Evolutionary conservation across 2,888 invertebrate species (phyloP), one percentile per base, ranked within the genome.

Genomic region (Lasioglossum oenotherae): DNA sequence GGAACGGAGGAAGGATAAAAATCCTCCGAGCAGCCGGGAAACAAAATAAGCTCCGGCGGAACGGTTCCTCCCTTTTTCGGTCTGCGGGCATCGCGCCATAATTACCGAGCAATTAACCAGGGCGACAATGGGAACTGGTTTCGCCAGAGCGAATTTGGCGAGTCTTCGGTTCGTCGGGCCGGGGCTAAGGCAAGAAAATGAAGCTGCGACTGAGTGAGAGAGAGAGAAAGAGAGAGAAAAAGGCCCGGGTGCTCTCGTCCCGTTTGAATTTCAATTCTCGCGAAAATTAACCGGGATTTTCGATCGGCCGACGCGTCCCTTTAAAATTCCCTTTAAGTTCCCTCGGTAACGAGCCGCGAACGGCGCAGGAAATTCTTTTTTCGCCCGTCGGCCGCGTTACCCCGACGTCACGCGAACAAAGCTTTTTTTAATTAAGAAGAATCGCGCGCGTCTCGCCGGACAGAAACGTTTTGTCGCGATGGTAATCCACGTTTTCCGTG

Each of bases 101-200:
- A 92, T 92, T 92, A 92, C 89, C 88, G 88, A 82, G 89, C 91
- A 92, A 92, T 92, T 92, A 92, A 91, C 90, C 87, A 74, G 19
- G 80, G 84, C 87, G 88, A 91, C 91, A 91, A 92, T 89, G 91
- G 88, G 86, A 90, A 88, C 85, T 88, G 86, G 90, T 89, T 87
- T 88, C 86, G 86, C 16, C 81, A 84, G 76, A 89, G 84, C 85
- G 83, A 88, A 91, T 85, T 84, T 74, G 85, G 77, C 77, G 23
- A 41, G 19, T 31, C 60, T 74, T 60, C 69, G 57, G 35, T 46
- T 35, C 67, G 67, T 23, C 74, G 78, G 60, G 53, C 16, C 53
- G 23, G 49, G 64, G 49, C 49, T 38, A 41, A 74, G 74, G 69
- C 78, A 44, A 57, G 78, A 53, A 46, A 19, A 12, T 23, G n/a